Base-by-base conservation (phyloP, 2,113 vertebrate genomes). In the Phrynosoma blainvillii region DNA sequence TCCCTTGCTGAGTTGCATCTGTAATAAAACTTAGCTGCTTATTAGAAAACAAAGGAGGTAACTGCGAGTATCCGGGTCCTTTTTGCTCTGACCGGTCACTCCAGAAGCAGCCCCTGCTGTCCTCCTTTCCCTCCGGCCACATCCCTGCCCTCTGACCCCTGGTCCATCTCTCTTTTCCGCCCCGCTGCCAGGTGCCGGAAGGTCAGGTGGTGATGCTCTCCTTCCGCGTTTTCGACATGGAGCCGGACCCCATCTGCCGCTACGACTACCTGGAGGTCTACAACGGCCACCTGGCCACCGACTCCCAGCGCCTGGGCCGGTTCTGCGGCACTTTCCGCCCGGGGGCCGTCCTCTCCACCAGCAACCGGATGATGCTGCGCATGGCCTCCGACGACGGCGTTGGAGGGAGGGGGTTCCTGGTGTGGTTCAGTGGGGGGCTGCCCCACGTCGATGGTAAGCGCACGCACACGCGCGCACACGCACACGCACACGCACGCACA, bases 261-360 rank as follows among this genome's bases (percentile, higher is more conserved):
- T 98, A 98, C 0, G 98, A 98, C 93, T 97, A 97, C 79, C 95
- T 98, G 93, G 98, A 98, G 5, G 94, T 98, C 68, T 98, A 97
- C 93, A 98, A 97, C 0, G 98, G 98, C 8, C 97, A 97, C 93
- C 83, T 96, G 1, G 87, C 86, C 3, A 94, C 94, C 71, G 90
- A 96, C 0, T 96, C 96, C 54, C 98, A 98, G 95, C 96, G 97
- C 77, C 96, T 99, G 74, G 98, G 98, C 0, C 97, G 97, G 1
- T 98, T 98, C 95, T 99, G 98, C 0, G 98, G 98, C 42, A 98
- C 98, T 1, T 98, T 98, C 94, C 95, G 98, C 7, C 98, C 98
- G 0, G 98, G 98, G 0, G 97, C 98, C 2, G 54, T 99, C 21
- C 97, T 98, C 75, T 97, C 98, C 90, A 97, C 98, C 5, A 96